A percentile compares a stretch with the other conserved stretches of the same genome.
Conservation (phyloP, 2,888 invertebrate genomes). For the Lobophora halterata region DNA sequence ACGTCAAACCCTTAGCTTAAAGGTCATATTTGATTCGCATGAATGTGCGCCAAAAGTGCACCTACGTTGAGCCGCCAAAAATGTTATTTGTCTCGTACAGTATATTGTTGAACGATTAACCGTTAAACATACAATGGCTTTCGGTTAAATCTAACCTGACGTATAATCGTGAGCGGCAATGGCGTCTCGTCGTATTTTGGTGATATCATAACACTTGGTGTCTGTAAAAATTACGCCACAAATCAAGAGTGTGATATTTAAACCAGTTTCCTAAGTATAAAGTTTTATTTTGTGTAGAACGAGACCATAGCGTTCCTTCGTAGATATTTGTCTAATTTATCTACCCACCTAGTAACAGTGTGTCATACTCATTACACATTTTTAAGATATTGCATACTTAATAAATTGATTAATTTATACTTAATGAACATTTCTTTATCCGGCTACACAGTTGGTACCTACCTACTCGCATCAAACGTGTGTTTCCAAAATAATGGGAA, state of each 20-base stretch:
- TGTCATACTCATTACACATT: too few species aligned
- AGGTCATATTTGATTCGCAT: conserved; percentile 7
- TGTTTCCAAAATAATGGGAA: too few species aligned
- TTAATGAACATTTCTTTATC: too few species aligned
- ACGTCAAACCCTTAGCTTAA: conserved; percentile 26
- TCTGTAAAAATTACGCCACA: not conserved
- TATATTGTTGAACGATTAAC: conserved; percentile 63
- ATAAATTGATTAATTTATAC: too few species aligned
- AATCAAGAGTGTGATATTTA: not conserved
- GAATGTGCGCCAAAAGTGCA: conserved; percentile 44
- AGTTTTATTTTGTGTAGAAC: too few species aligned
- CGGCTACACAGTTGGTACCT: too few species aligned
- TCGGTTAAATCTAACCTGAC: conserved; percentile 24
- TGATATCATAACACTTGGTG: not conserved
- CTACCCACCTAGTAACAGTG: too few species aligned
- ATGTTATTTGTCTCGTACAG: conserved; percentile 66
- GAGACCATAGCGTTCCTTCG: too few species aligned
- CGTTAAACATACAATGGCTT: conserved; percentile 60
- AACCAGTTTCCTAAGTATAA: not conserved
- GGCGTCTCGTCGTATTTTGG: too few species aligned
- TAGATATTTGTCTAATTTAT: too few species aligned
- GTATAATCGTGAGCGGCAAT: conserved; percentile 4
- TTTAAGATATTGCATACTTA: too few species aligned
- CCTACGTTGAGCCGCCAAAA: conserved; percentile 59
- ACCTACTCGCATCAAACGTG: too few species aligned